These are phyloP conservation scores for Takifugu flavidus DNA, from an alignment of 2,113 vertebrate species.

Conservation along the genomic window DNA sequence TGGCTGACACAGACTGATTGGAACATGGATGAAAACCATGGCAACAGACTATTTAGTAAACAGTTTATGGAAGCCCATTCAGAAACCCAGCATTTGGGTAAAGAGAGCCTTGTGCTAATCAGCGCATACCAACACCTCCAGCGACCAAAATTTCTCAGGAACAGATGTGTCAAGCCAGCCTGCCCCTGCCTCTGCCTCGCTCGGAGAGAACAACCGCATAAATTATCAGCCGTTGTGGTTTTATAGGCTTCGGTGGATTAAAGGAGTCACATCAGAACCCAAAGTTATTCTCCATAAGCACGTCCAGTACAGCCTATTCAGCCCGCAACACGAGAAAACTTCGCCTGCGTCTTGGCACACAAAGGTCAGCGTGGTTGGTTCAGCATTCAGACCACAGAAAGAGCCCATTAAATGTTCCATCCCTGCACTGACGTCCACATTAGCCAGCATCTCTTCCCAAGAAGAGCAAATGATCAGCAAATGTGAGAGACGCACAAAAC, in stretches of 20 bases:
- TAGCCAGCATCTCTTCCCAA: conserved; percentile 6
- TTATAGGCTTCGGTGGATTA: conserved; percentile 2
- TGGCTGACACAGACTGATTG: conserved; percentile 51
- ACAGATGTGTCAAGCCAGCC: conserved; percentile 62
- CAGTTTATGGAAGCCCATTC: conserved; percentile 61
- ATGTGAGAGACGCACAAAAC: conserved; percentile 22
- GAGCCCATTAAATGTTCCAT: background rate
- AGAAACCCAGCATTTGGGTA: conserved; percentile 54
- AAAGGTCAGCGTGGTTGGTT: background rate
- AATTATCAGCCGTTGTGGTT: conserved; percentile 9
- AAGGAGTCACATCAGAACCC: background rate
- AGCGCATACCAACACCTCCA: conserved; percentile 69
- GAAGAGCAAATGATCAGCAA: conserved; percentile 8
- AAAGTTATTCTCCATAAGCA: background rate
- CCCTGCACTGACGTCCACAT: conserved; percentile 6
- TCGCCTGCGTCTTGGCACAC: background rate
- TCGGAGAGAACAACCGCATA: conserved; percentile 25
- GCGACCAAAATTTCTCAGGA: conserved; percentile 53
- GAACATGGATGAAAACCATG: conserved; percentile 64
- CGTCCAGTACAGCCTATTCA: background rate
- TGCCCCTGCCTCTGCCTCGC: conserved; percentile 15
- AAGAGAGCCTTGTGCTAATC: conserved; percentile 61
- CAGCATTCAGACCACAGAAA: background rate
- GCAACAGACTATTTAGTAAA: conserved; percentile 67
- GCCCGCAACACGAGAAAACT: background rate